Evolutionary conservation across 1,140 invertebrate genomes (phyloP), one percentile per base, ranked within the genome.

Genomic region (Euura lappo): DNA sequence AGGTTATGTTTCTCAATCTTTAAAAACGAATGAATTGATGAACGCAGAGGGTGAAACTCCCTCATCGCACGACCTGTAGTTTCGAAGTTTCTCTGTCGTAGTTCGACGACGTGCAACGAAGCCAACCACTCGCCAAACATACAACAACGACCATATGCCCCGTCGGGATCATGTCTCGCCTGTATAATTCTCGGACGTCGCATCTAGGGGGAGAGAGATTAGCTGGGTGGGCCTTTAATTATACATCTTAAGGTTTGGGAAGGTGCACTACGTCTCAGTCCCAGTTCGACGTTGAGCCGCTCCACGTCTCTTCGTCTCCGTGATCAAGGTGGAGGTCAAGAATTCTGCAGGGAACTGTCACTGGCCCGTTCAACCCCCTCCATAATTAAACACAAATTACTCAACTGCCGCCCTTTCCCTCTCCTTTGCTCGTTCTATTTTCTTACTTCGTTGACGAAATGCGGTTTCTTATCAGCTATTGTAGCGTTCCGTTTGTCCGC

Each of bases 351-450:
- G 28, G 51, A 60, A 60, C 51, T 3, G 51, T 60, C 51, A 8
- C 51, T n/a, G 51, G 51, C 51, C 10, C 51, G 51, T n/a, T 60
- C 28, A 60, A 60, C 51, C 13, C 10, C 51, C 51, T n/a, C 51
- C 51, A 60, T 60, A 60, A 60, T 60, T 60, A 60, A 60, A 60
- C 51, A 60, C 51, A 60, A 60, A 60, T 60, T 60, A 60, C 51
- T 60, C 51, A n/a, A 8, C 51, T 60, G 51, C 13, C 51, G 10
- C 51, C 47, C 11, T 11, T 51, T n/a, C 51, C 6, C 6, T 28
- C 51, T n/a, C 51, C 51, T 60, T 6, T 60, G 51, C 0, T n/a
- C 6, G 51, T 11, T 60, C 3, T 11, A 11, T 60, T 60, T 60
- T 11, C 13, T 60, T 60, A 60, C 3, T 60, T 8, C 51, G 51